These are phyloP conservation scores for Chaetura pelagica DNA, from an alignment of 2,113 vertebrate genomes.

Conservation along the genomic window DNA sequence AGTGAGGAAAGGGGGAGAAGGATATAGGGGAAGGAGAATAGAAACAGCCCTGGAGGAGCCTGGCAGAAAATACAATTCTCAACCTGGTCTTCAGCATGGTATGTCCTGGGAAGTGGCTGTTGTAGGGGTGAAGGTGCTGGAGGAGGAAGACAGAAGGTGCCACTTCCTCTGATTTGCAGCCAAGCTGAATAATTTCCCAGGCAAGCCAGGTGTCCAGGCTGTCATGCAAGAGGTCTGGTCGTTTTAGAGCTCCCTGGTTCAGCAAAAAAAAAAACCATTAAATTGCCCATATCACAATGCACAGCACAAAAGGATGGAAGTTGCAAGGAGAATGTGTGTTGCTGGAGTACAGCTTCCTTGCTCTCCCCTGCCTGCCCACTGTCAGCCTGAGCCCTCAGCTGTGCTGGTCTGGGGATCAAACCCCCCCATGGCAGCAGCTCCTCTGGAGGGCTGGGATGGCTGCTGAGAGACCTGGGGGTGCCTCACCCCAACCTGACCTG, in stretches of 20 bases:
- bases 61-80: neutral
- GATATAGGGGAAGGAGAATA: neutral
- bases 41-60: neutral
- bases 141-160: neutral
- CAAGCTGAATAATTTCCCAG: neutral
- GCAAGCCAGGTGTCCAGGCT: neutral
- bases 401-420: neutral
- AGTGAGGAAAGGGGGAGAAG: neutral
- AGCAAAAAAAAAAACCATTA: neutral
- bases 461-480: neutral
- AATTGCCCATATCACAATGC: rapidly evolving
- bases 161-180: neutral
- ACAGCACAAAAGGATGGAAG: neutral
- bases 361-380: rapidly evolving
- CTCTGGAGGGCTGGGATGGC: neutral
- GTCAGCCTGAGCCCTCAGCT: neutral
- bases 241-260: neutral
- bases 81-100: neutral
- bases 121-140: neutral
- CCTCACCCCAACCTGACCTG: rapidly evolving
- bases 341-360: neutral
- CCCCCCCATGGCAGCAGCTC: rapidly evolving
- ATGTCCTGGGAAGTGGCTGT: neutral
- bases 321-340: rapidly evolving
- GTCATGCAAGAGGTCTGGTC: neutral